Conservation (phyloP, 2,888 invertebrate genomes). For the Drosophila lutescens region DNA sequence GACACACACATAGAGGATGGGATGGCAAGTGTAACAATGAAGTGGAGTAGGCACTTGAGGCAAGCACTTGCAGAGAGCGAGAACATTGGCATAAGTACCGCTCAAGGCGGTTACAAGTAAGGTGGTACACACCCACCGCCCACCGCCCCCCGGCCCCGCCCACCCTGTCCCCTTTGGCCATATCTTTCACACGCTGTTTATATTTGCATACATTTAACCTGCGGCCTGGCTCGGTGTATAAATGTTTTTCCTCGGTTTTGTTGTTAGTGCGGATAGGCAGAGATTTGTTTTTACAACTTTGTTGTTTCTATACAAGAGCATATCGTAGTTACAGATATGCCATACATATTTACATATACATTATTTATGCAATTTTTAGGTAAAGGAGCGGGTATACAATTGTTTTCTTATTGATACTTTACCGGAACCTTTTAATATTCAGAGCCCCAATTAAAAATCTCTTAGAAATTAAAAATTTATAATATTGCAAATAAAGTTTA, state of each 20-base stretch:
- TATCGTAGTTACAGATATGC: conserved; percentile 16
- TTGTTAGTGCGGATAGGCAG: conserved; percentile 42
- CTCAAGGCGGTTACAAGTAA: conserved; percentile 61
- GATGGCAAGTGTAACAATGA: conserved; percentile 69
- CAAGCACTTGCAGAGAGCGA: conserved; percentile 49
- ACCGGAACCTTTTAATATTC: not conserved
- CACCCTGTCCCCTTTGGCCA: conserved; percentile 21
- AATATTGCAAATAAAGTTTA: too few species aligned
- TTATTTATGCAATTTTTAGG: not conserved
- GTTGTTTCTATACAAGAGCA: conserved; percentile 33
- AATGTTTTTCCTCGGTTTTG: conserved; percentile 31
- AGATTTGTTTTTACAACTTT: conserved; percentile 68
- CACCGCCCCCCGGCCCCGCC: conserved; percentile 1
- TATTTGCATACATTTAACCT: conserved; percentile 76
- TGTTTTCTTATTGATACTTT: not conserved
- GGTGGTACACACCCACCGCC: conserved; percentile 14
- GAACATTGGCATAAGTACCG: conserved; percentile 74
- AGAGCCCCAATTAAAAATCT: not conserved
- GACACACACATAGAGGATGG: conserved; percentile 23
- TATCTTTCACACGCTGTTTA: conserved; percentile 72
- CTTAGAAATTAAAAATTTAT: not conserved
- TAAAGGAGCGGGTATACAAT: too few species aligned
- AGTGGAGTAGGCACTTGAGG: conserved; percentile 61
- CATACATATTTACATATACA: not conserved
- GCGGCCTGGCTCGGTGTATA: conserved; percentile 57